phyloP scores from a whole-genome alignment of 2,113 vertebrate species.

The Amphiprion percula region DNA sequence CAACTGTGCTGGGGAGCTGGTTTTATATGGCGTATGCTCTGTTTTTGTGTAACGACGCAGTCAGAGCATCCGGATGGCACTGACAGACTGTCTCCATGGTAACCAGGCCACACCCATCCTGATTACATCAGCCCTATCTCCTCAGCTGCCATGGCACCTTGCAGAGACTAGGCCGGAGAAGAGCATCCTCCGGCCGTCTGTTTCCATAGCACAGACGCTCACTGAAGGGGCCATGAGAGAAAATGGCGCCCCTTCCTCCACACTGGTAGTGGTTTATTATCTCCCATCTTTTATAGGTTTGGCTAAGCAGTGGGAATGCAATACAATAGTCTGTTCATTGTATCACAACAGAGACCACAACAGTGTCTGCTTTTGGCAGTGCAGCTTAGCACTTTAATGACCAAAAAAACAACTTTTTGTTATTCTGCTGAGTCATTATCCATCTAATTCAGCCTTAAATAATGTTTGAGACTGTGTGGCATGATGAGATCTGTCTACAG shows the following conservation, averaged over 20 bases:
- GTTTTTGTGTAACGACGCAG: constrained; percentile 62
- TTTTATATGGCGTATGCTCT: constrained; percentile 56
- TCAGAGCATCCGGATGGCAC: constrained; percentile 56
- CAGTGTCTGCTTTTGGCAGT: constrained; percentile 2
- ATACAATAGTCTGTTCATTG: neutral
- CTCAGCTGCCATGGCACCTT: constrained; percentile 69
- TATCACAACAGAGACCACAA: neutral
- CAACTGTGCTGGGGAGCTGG: constrained; percentile 23
- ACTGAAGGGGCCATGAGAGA: constrained; percentile 33
- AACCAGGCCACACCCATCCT: constrained; percentile 81
- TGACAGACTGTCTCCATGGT: constrained; percentile 78
- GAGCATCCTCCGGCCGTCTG: constrained; percentile 56
- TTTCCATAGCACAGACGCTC: constrained; percentile 39
- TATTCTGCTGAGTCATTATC: constrained; percentile 40
- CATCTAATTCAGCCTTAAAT: constrained; percentile 23
- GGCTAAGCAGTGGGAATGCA: constrained; percentile 9
- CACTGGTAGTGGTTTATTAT: constrained; percentile 27
- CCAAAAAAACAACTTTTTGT: constrained; percentile 18
- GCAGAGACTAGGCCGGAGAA: constrained; percentile 51
- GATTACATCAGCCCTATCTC: constrained; percentile 80
- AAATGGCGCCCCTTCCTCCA: constrained; percentile 64
- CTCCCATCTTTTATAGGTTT: constrained; percentile 17
- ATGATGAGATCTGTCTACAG: constrained; percentile 3
- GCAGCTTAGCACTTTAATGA: neutral
- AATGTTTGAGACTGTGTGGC: constrained; percentile 8